Conservation (phyloP, 2,888 invertebrate genomes). For the Drosophila helvetica region DNA sequence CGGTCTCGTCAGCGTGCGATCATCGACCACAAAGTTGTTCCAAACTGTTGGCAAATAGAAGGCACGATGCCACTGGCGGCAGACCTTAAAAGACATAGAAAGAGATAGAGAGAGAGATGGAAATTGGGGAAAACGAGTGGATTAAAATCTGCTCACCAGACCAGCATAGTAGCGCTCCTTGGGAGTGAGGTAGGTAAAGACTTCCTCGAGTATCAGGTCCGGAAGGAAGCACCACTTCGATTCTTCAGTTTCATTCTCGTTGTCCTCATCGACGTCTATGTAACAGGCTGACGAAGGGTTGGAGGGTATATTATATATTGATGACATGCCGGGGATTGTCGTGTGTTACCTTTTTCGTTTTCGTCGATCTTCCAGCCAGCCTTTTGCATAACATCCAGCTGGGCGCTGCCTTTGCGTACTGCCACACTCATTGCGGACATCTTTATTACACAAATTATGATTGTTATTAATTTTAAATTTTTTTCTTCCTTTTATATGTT, state of each 20-base stretch:
- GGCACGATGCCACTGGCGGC: conserved; percentile 87
- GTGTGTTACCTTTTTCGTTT: conserved; percentile 77
- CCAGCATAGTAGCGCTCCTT: conserved; percentile 90
- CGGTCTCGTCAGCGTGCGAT: conserved; percentile 89
- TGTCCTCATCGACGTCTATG: conserved; percentile 84
- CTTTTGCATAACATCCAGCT: conserved; percentile 74
- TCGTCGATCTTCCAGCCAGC: conserved; percentile 82
- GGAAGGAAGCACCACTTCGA: conserved; percentile 89
- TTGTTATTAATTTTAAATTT: conserved; percentile 11
- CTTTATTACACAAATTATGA: not conserved
- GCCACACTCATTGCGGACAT: conserved; percentile 52
- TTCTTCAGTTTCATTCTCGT: conserved; percentile 81
- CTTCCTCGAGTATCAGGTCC: conserved; percentile 89
- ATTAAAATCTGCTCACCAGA: conserved; percentile 85
- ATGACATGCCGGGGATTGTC: not conserved
- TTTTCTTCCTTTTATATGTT: conserved; percentile 29
- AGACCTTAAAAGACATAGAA: conserved; percentile 71
- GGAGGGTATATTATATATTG: not conserved
- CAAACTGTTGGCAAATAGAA: conserved; percentile 91
- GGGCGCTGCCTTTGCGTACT: conserved; percentile 56
- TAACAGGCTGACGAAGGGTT: conserved; percentile 83
- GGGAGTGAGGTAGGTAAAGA: conserved; percentile 88
- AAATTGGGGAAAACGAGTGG: not conserved
- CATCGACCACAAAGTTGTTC: conserved; percentile 89
- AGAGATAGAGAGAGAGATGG: not conserved